A percentile compares a stretch with the other conserved stretches of the same genome.
Evolutionary conservation across 2,797 vertebrate genomes (phyloP).

Genomic region (Thamnophis elegans): DNA sequence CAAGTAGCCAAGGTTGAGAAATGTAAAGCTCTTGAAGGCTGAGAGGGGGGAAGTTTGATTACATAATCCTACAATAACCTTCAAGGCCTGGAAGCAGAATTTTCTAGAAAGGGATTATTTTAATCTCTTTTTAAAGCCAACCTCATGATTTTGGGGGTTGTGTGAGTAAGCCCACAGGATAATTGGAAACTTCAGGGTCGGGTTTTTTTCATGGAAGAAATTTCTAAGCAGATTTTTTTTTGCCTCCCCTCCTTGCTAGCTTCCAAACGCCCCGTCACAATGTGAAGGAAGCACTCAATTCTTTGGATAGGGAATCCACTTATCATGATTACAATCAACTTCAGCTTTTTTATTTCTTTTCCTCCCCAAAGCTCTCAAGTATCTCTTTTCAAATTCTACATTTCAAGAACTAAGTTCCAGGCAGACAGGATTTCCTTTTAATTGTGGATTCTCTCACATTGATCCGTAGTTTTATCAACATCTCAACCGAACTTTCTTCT

Average conservation of each 20-base stretch:
- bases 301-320: neutral
- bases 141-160: neutral
- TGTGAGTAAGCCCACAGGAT: neutral
- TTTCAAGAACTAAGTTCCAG: neutral
- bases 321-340: conserved; percentile 2
- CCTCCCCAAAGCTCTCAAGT: neutral
- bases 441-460: neutral
- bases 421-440: neutral
- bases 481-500: neutral
- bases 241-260: too few species aligned
- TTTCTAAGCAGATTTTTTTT: neutral
- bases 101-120: conserved; percentile 17
- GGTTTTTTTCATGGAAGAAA: neutral
- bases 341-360: neutral
- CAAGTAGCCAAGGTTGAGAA: too few species aligned
- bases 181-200: neutral
- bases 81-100: neutral
- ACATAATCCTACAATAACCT: conserved; percentile 7
- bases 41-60: neutral
- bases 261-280: neutral
- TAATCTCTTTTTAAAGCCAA: conserved; percentile 29
- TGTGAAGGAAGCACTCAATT: neutral
- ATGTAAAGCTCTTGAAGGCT: neutral
- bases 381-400: neutral
- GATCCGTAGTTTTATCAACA: neutral